These are phyloP conservation scores for Calonectris borealis DNA, from an alignment of 2,113 vertebrate genomes.

Conservation along the genomic window DNA sequence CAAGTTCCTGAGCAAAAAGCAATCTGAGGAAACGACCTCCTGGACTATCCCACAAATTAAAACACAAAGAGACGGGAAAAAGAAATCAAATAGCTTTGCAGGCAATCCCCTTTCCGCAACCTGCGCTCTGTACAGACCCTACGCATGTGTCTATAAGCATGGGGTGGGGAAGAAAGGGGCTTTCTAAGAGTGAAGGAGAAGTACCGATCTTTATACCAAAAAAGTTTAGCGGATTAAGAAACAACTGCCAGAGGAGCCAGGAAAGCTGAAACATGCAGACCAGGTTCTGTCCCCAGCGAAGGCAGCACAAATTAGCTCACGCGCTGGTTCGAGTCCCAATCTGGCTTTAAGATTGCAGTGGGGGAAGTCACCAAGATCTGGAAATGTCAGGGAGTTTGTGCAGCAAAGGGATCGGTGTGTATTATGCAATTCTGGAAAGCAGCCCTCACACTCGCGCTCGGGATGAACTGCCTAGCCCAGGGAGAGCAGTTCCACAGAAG, in stretches of 20 bases:
- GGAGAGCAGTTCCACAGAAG: not conserved
- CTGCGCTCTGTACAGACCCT: not conserved
- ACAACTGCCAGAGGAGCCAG: not conserved
- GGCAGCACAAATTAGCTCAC: not conserved
- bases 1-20: not conserved
- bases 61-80: not conserved
- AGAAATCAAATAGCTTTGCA: not conserved
- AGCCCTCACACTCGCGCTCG: not conserved
- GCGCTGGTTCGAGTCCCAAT: not conserved
- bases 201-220: not conserved
- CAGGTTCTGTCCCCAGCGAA: not conserved
- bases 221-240: constrained; percentile 26
- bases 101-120: not conserved
- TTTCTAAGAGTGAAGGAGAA: not conserved
- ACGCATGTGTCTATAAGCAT: fast-evolving
- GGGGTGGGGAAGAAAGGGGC: not conserved
- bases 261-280: not conserved
- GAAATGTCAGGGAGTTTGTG: constrained; percentile 48
- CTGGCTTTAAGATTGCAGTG: not conserved
- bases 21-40: not conserved
- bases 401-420: constrained; percentile 39
- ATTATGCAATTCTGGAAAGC: constrained; percentile 63
- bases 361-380: constrained; percentile 38
- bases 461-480: constrained; percentile 24
- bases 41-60: not conserved